Evolutionary conservation across 2,797 vertebrate genomes (phyloP).

Genomic region (Channa striata): DNA sequence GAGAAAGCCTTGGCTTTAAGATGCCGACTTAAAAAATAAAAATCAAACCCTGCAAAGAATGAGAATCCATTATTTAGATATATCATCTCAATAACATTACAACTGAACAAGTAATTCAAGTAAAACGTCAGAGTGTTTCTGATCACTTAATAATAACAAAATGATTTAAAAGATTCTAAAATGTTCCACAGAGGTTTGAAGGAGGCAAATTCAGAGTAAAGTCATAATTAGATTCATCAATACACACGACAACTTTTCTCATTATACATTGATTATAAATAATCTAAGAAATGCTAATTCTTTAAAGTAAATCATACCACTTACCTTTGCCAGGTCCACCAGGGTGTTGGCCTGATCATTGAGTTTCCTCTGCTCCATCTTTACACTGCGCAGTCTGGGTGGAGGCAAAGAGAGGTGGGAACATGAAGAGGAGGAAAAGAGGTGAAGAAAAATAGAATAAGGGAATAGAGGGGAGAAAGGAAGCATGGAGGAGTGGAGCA

Average conservation of each 20-base stretch:
- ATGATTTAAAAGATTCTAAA: neutral
- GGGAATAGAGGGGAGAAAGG: conserved; percentile 19
- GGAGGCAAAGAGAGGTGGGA: conserved; percentile 35
- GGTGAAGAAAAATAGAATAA: conserved; percentile 18
- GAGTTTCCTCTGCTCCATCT: conserved; percentile 96
- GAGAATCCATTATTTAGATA: too few species aligned
- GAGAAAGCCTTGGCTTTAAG: too few species aligned
- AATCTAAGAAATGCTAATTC: neutral
- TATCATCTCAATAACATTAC: neutral
- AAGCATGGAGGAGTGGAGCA: conserved; percentile 37
- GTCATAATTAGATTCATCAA: neutral
- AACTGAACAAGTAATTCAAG: too few species aligned
- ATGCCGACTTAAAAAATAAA: too few species aligned
- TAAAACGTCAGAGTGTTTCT: too few species aligned
- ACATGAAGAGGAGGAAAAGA: conserved; percentile 34
- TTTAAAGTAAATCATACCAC: neutral
- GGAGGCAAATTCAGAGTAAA: neutral
- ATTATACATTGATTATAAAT: neutral
- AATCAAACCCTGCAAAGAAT: too few species aligned
- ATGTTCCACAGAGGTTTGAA: neutral
- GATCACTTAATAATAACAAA: too few species aligned
- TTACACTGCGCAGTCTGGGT: conserved; percentile 91
- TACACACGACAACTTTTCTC: neutral
- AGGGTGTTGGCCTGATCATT: conserved; percentile 94
- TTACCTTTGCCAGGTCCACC: conserved; percentile 93